Conservation (phyloP, 2,888 invertebrate genomes). For the Rhagium mordax region DNA sequence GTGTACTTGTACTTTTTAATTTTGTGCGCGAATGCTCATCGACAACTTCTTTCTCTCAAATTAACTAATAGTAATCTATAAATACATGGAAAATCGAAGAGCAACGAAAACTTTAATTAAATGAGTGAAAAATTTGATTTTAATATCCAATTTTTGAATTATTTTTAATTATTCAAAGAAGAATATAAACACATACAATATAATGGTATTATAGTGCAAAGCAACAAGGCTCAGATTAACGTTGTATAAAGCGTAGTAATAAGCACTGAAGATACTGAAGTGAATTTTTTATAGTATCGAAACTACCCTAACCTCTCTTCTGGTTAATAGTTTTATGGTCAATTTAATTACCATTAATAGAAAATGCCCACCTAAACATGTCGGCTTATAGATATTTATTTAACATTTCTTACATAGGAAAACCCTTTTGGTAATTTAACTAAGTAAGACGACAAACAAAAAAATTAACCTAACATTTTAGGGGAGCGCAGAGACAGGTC, state of each 20-base stretch:
- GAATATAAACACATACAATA: no score
- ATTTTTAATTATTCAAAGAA: no score
- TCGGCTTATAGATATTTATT: conserved; percentile 76
- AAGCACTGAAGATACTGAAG: no score
- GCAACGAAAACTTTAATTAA: neutral
- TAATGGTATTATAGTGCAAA: no score
- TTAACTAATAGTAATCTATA: neutral
- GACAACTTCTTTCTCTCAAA: neutral
- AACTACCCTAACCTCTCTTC: no score
- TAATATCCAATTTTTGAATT: no score
- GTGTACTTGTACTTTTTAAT: conserved; percentile 40
- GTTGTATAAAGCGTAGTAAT: no score
- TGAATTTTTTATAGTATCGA: no score
- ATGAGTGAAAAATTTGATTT: no score
- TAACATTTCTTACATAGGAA: conserved; percentile 84
- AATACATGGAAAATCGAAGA: neutral
- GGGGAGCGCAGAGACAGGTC: conserved; percentile 81
- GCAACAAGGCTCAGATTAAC: no score
- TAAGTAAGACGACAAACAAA: conserved; percentile 3
- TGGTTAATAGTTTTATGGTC: neutral
- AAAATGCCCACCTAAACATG: conserved; percentile 33
- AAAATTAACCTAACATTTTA: conserved; percentile 64
- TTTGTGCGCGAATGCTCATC: conserved; percentile 25
- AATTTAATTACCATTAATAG: neutral
- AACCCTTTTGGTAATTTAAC: conserved; percentile 78